Evolutionary conservation across 1,140 invertebrate species (phyloP), one percentile per base, ranked within the genome.

Genomic region (Zaprionus nigranus): DNA sequence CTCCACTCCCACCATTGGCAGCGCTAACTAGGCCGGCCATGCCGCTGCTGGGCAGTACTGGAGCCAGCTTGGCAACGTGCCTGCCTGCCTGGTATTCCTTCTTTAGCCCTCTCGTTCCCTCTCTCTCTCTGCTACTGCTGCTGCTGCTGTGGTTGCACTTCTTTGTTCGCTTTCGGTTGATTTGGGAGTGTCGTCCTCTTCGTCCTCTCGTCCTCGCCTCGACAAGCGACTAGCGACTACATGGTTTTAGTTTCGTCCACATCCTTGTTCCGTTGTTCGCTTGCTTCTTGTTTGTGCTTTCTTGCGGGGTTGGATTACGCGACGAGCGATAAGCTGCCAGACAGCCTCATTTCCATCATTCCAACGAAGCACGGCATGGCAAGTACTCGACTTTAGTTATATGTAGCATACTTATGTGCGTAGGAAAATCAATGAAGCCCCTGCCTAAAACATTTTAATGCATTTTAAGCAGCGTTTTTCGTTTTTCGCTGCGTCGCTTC

Each of bases 351-450:
- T 65, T 28, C 26, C 66, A 30, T 26, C 28, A n/a, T n/a, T n/a
- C 38, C 12, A n/a, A 11, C 53, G 28, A 2, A 40, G 75, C 46
- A 53, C 20, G 13, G 20, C n/a, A 66, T 61, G 38, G 57, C 36
- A 24, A 60, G 38, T 61, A 51, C 56, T 51, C n/a, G n/a, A 46
- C n/a, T 17, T 75, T 70, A n/a, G 57, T 61, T 79, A 59, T 60
- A 20, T 71, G 57, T 75, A 84, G 56, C 85, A 88, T 88, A 84
- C 77, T 76, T 81, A 75, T 75, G 78, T 88, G 81, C 85, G 84
- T 83, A 75, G 75, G 81, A 88, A 88, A 88, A 88, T 88, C 84
- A 88, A 88, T 88, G 85, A 84, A 72, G 64, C 65, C 76, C 65
- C 72, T 49, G 60, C 64, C 79, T 66, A 79, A 73, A 79, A 73